These are phyloP conservation scores for Samia ricini DNA, from an alignment of 1,140 invertebrate genomes.

Conservation along the genomic window DNA sequence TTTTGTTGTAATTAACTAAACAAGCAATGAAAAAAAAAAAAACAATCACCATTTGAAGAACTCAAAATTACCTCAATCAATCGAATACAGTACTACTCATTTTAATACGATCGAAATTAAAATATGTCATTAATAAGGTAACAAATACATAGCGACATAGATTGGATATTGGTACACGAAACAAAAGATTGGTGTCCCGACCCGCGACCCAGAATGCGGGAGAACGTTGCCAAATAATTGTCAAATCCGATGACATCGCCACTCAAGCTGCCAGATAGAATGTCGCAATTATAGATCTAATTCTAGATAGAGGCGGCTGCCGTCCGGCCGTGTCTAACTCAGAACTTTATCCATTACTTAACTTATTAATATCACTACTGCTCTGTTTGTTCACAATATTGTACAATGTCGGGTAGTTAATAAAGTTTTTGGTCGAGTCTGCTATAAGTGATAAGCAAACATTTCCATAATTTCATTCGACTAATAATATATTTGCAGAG, in stretches of 20 bases:
- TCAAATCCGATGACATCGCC: conserved; percentile 59
- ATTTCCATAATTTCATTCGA: too few relatives aligned
- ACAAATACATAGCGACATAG: background rate
- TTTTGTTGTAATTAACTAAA: too few relatives aligned
- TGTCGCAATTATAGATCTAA: conserved; percentile 63
- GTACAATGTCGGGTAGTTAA: background rate
- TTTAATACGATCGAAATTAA: background rate
- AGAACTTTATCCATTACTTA: background rate
- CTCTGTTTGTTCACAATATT: background rate
- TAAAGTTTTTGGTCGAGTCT: background rate
- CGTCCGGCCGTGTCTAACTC: background rate
- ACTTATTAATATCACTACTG: background rate
- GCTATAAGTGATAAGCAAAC: background rate
- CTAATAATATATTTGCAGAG: too few relatives aligned
- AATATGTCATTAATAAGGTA: background rate
- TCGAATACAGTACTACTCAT: too few relatives aligned
- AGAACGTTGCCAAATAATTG: conserved; percentile 66
- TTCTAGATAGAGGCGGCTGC: conserved; percentile 21
- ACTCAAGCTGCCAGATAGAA: conserved; percentile 48
- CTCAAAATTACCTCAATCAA: too few relatives aligned
- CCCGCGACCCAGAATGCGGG: conserved; percentile 64
- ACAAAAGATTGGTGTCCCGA: conserved; percentile 48
- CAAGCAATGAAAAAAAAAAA: too few relatives aligned
- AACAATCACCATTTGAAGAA: too few relatives aligned
- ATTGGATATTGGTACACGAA: background rate